A percentile compares a stretch with the other conserved stretches of the same genome.
Evolutionary conservation across 2,113 vertebrate genomes (phyloP).

Genomic region (Taurulus bubalis): DNA sequence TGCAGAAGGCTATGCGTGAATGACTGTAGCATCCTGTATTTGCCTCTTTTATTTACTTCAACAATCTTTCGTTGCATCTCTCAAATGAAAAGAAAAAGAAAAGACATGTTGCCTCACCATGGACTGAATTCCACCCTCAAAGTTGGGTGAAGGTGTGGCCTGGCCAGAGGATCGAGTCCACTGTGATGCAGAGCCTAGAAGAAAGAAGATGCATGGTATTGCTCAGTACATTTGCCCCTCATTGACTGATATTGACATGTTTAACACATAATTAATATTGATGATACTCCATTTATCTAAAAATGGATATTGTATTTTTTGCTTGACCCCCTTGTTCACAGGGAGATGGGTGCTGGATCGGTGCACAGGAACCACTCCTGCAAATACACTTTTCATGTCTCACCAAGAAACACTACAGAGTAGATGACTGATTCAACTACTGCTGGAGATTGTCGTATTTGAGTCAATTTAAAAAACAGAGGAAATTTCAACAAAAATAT

Average conservation of each 20-base stretch:
- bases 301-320: background rate
- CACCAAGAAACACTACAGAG: background rate
- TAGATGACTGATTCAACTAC: background rate
- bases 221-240: background rate
- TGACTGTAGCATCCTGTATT: background rate
- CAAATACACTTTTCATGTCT: background rate
- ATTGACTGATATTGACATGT: background rate
- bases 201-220: conserved; percentile 6
- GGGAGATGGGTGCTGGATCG: background rate
- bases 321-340: background rate
- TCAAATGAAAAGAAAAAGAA: background rate
- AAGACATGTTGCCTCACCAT: conserved; percentile 82
- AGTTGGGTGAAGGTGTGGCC: conserved; percentile 92
- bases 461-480: background rate
- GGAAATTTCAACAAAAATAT: background rate
- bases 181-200: conserved; percentile 88
- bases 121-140: conserved; percentile 89
- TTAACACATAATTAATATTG: background rate
- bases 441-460: background rate
- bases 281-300: background rate
- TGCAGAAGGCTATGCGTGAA: background rate
- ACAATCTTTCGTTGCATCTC: background rate
- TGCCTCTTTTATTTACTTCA: background rate
- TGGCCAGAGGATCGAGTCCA: conserved; percentile 92
- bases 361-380: conserved; percentile 2